These are phyloP conservation scores for Synergus itoensis DNA, from an alignment of 2,888 invertebrate species.

Conservation along the genomic window DNA sequence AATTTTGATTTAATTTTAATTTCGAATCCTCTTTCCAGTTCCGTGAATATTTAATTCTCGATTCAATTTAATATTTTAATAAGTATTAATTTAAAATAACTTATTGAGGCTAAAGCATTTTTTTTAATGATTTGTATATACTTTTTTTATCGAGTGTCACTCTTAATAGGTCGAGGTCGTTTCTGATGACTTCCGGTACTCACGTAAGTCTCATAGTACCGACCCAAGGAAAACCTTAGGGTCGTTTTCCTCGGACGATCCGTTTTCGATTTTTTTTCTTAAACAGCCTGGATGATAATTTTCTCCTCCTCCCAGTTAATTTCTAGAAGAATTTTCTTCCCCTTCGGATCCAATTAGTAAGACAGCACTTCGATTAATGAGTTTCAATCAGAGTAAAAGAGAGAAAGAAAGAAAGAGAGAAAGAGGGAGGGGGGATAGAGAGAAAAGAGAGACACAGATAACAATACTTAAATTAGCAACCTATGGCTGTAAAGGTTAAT, in stretches of 20 bases:
- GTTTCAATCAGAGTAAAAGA: slow-evolving; percentile 65
- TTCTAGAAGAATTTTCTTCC: slow-evolving; percentile 54
- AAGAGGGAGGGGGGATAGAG: slow-evolving; percentile 49
- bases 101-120: slow-evolving; percentile 4
- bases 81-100: no score
- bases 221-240: slow-evolving; percentile 74
- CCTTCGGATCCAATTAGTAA: slow-evolving; percentile 67
- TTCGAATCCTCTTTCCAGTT: no score
- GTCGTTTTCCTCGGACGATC: slow-evolving; percentile 46
- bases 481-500: slow-evolving; percentile 76
- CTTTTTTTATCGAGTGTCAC: slow-evolving; percentile 9
- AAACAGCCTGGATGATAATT: neutral
- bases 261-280: slow-evolving; percentile 23
- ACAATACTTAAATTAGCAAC: slow-evolving; percentile 75
- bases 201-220: slow-evolving; percentile 75
- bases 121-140: slow-evolving; percentile 13
- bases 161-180: neutral
- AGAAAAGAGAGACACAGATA: slow-evolving; percentile 55
- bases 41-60: no score
- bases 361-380: slow-evolving; percentile 71
- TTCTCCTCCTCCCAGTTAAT: neutral
- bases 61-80: no score
- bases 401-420: slow-evolving; percentile 48
- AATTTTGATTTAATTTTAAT: no score
- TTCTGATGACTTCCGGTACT: slow-evolving; percentile 60